Percentiles rank a stretch among this genome's conserved stretches.
These are phyloP conservation scores for Anolis carolinensis DNA, from an alignment of 2,113 vertebrate genomes.

Conservation along the genomic window DNA sequence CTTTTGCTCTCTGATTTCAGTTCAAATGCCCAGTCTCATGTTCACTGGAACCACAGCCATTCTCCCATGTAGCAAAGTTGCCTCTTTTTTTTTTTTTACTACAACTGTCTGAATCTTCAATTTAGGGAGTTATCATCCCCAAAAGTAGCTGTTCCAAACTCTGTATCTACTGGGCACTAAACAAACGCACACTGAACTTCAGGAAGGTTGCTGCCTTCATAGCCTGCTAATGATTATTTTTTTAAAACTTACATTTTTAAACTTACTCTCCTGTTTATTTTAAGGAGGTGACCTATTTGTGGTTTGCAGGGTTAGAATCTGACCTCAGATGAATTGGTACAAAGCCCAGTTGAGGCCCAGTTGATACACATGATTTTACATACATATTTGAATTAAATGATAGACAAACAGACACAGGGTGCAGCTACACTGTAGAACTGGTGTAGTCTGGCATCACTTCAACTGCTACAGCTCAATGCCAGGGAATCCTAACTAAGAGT, in stretches of 20 bases:
- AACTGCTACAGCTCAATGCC: too few relatives aligned
- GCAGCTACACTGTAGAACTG: too few relatives aligned
- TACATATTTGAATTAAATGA: background rate
- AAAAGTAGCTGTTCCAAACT: too few relatives aligned
- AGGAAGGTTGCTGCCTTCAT: background rate
- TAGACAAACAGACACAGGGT: background rate
- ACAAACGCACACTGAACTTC: background rate
- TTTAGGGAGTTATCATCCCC: too few relatives aligned
- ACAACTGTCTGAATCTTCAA: too few relatives aligned
- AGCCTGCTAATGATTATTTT: background rate
- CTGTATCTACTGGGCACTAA: too few relatives aligned
- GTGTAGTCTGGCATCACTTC: too few relatives aligned
- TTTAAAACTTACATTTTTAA: background rate
- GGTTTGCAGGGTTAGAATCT: slow-evolving; percentile 2
- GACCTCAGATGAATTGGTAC: slow-evolving; percentile 6
- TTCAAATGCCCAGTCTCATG: background rate
- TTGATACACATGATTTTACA: background rate
- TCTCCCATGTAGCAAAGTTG: background rate
- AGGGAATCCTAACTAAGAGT: too few relatives aligned
- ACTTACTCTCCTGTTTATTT: slow-evolving; percentile 18
- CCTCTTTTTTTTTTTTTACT: too few relatives aligned
- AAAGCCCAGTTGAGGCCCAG: background rate
- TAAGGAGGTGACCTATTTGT: slow-evolving; percentile 7
- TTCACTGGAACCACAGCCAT: background rate
- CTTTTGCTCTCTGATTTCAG: background rate